These are phyloP conservation scores for Larimichthys crocea DNA, from an alignment of 2,113 vertebrate species.

Conservation along the genomic window DNA sequence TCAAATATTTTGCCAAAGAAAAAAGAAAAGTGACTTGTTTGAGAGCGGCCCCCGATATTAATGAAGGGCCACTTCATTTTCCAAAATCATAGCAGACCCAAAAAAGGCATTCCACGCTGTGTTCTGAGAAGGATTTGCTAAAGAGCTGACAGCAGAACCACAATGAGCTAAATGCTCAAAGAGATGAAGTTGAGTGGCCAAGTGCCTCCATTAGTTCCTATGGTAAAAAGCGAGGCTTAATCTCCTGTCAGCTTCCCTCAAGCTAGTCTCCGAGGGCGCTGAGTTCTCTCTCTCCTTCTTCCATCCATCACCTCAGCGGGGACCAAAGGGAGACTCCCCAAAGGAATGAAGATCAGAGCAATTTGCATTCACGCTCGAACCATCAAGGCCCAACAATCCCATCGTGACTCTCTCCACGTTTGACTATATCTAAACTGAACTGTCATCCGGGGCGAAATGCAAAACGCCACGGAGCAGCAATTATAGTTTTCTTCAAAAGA, in stretches of 20 bases:
- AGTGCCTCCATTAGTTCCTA: constrained; percentile 69
- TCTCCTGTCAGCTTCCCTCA: constrained; percentile 72
- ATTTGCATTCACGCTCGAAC: constrained; percentile 76
- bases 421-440: constrained; percentile 59
- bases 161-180: constrained; percentile 72
- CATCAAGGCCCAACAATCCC: constrained; percentile 70
- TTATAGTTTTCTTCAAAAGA: constrained; percentile 53
- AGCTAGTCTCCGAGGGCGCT: constrained; percentile 66
- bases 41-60: constrained; percentile 32
- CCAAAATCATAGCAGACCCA: constrained; percentile 27
- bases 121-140: constrained; percentile 65
- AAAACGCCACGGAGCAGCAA: constrained; percentile 58
- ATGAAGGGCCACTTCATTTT: constrained; percentile 43
- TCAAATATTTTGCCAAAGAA: constrained; percentile 11
- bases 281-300: constrained; percentile 22
- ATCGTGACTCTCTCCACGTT: constrained; percentile 63
- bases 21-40: constrained; percentile 17
- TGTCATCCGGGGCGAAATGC: constrained; percentile 46
- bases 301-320: constrained; percentile 77
- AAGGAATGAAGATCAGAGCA: constrained; percentile 69
- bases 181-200: constrained; percentile 65
- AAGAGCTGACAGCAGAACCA: constrained; percentile 68
- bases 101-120: constrained; percentile 36
- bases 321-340: constrained; percentile 68
- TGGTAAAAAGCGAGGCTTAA: constrained; percentile 67